Evolutionary conservation across 37 sponge, comb jelly and placozoan genomes (phyloP).

Genomic region (Haliclona indistincta): DNA sequence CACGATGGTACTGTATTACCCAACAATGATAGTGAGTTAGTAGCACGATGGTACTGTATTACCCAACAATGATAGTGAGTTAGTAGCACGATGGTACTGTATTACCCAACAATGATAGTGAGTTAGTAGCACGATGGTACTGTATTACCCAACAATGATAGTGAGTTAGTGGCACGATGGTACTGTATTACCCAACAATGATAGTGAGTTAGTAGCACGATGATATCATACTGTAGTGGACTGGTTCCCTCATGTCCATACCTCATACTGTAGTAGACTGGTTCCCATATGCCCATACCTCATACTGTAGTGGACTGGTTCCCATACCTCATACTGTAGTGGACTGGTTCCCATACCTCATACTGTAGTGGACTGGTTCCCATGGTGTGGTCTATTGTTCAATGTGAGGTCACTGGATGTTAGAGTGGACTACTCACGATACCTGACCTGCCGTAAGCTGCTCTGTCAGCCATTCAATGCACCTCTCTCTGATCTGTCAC

Average conservation of each 20-base stretch:
- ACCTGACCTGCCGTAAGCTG: constrained; percentile 17
- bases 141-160: not conserved
- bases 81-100: not conserved
- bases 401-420: constrained; percentile 59
- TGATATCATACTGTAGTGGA: too few relatives aligned
- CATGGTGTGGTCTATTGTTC: constrained; percentile 75
- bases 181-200: too few relatives aligned
- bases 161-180: not conserved
- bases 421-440: constrained; percentile 37
- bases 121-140: not conserved
- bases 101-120: too few relatives aligned
- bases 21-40: too few relatives aligned
- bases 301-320: constrained; percentile 6
- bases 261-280: too few relatives aligned
- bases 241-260: too few relatives aligned
- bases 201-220: too few relatives aligned
- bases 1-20: too few relatives aligned
- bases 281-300: too few relatives aligned
- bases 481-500: not conserved
- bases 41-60: not conserved
- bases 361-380: constrained; percentile 41
- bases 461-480: not conserved
- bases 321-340: not conserved
- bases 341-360: not conserved
- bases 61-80: not conserved